A percentile compares a stretch with the other conserved stretches of the same genome.
These are phyloP conservation scores for Nomada lathburiana DNA, from an alignment of 2,888 invertebrate species.

Conservation along the genomic window DNA sequence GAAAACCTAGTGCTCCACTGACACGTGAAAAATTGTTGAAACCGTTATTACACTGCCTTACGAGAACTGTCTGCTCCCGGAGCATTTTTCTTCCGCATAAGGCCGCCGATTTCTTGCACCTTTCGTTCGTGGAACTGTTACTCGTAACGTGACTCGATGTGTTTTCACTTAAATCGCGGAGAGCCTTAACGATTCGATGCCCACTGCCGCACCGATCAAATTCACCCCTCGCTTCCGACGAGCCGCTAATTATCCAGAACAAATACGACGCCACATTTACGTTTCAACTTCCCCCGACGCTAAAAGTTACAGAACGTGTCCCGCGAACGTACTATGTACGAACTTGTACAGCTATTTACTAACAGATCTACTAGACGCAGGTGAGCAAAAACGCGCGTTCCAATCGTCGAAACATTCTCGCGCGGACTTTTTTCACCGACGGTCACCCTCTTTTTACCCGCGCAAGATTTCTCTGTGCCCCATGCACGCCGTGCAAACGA, in stretches of 20 bases:
- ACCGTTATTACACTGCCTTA: slow-evolving; percentile 57
- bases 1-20: slow-evolving; percentile 66
- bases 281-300: too few relatives aligned
- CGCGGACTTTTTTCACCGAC: neutral
- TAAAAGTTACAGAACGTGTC: too few relatives aligned
- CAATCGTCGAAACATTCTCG: slow-evolving; percentile 2
- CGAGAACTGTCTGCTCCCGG: slow-evolving; percentile 11
- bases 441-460: neutral
- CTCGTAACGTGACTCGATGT: neutral
- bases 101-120: slow-evolving; percentile 38
- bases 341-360: neutral
- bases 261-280: too few relatives aligned
- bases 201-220: neutral
- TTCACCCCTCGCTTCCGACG: too few relatives aligned
- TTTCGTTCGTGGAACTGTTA: slow-evolving; percentile 44
- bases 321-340: too few relatives aligned
- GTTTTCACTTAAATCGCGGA: slow-evolving; percentile 35
- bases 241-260: too few relatives aligned
- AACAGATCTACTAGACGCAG: neutral
- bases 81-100: slow-evolving; percentile 50
- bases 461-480: neutral
- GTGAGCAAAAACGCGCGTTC: neutral
- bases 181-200: neutral
- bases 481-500: neutral
- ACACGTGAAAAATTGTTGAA: slow-evolving; percentile 62